Base-by-base conservation (phyloP, 2,113 vertebrate genomes). In the Scalopus aquaticus region DNA sequence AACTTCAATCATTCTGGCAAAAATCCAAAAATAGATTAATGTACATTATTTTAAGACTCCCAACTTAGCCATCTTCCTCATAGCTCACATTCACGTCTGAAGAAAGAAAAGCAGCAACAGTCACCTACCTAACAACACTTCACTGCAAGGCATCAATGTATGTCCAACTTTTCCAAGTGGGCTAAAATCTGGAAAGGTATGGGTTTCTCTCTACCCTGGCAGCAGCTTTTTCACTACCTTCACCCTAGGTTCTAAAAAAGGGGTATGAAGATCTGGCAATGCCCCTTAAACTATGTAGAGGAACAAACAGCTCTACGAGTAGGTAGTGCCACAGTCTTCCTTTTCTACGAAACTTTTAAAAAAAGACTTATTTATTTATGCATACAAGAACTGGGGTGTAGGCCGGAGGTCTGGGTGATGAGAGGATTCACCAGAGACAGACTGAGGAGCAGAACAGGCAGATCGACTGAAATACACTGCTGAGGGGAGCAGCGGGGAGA, bases 1-100 rank as follows among this genome's bases (percentile, higher is more conserved):
- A 87, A 95, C 28, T 79, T 92, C 83, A 93, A 67, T 81, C 73
- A 90, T 56, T 69, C 39, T 76, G 30, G 62, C 81, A 54, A 80
- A 76, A 94, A 37, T 58, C 77, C 85, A 95, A 94, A 87, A 73
- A 64, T 37, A 79, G 49, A 91, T 58, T 82, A 95, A 62, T 73
- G 28, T 39, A 88, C 24, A 83, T 28, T 78, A 90, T 86, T 80
- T 95, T 89, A 82, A 86, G 72, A 78, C 58, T 91, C 46, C n/a
- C 62, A 93, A 56, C 30, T 87, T 76, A 11, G 37, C 58, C 9
- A 42, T 84, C 85, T 72, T 70, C 46, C 70, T 70, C 67, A 37
- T 26, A 84, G 35, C 13, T 85, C 67, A 91, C 44, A 64, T 24
- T 85, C 94, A 49, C 26, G 74, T 64, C 10, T 62, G 32, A 67